phyloP scores from a whole-genome alignment of 2,888 invertebrate genomes.

The Tinea semifulvella region DNA sequence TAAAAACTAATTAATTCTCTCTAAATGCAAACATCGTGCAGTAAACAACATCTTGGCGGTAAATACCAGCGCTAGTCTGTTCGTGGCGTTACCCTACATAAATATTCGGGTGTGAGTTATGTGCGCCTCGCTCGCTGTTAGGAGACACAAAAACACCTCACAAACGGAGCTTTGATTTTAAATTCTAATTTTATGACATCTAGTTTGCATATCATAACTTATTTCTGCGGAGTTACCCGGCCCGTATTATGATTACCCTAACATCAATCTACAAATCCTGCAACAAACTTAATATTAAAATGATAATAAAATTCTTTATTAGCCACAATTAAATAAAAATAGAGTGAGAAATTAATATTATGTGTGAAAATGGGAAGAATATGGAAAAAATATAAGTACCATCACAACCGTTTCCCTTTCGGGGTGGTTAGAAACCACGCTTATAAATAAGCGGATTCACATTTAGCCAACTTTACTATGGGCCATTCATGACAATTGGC shows the following conservation, averaged over 20 bases:
- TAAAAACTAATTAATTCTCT: slow-evolving; percentile 14
- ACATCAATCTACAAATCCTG: background rate
- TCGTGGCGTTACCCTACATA: slow-evolving; percentile 46
- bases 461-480: too few species aligned
- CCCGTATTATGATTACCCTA: slow-evolving; percentile 8
- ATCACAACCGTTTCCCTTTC: too few species aligned
- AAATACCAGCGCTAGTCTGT: slow-evolving; percentile 42
- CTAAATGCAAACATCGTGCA: slow-evolving; percentile 26
- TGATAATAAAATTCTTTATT: too few species aligned
- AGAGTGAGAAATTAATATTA: too few species aligned
- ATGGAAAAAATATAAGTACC: too few species aligned
- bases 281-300: too few species aligned
- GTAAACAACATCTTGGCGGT: slow-evolving; percentile 37
- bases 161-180: slow-evolving; percentile 56
- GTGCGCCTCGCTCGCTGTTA: slow-evolving; percentile 36
- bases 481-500: too few species aligned
- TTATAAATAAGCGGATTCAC: too few species aligned
- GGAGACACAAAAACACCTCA: slow-evolving; percentile 49
- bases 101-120: slow-evolving; percentile 51
- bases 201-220: slow-evolving; percentile 50
- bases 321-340: too few species aligned
- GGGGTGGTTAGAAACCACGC: too few species aligned
- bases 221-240: slow-evolving; percentile 25
- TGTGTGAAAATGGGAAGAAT: too few species aligned
- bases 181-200: slow-evolving; percentile 60